Percentiles rank a stretch among this genome's conserved stretches.
phyloP scores from a whole-genome alignment of 64 coral and sea anemone species.

The Pocillopora verrucosa region DNA sequence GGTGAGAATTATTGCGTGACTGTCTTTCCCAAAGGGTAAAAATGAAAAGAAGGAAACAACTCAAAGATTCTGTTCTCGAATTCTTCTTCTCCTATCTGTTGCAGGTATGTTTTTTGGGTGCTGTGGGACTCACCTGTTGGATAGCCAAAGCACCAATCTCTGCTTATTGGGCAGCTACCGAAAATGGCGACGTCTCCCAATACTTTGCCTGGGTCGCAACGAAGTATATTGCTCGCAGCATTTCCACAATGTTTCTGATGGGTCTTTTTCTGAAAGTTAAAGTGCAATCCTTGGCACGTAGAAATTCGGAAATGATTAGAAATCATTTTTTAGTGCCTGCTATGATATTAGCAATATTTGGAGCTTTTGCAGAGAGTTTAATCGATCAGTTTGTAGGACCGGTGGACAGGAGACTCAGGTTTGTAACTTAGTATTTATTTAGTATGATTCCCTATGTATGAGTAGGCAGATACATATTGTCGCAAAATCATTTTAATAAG shows the following conservation, averaged over 20 bases:
- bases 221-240: slow-evolving; percentile 5
- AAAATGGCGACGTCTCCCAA: neutral
- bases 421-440: neutral
- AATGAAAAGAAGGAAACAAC: too few species aligned
- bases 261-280: slow-evolving; percentile 52
- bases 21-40: neutral
- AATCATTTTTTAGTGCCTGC: slow-evolving; percentile 49
- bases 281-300: neutral
- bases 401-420: slow-evolving; percentile 44
- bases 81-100: neutral
- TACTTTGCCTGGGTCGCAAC: slow-evolving; percentile 50
- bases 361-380: slow-evolving; percentile 26
- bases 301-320: slow-evolving; percentile 9
- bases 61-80: neutral
- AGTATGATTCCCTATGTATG: neutral
- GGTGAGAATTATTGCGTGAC: too few species aligned
- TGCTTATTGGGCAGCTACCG: slow-evolving; percentile 34
- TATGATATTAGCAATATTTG: slow-evolving; percentile 49
- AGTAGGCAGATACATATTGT: too few species aligned
- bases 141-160: slow-evolving; percentile 43
- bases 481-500: too few species aligned
- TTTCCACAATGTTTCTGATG: slow-evolving; percentile 53
- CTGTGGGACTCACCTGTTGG: slow-evolving; percentile 58
- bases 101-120: slow-evolving; percentile 71
- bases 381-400: slow-evolving; percentile 65